These are phyloP conservation scores for Rhabditoides inermis DNA, from an alignment of 2,888 invertebrate species.

Conservation along the genomic window DNA sequence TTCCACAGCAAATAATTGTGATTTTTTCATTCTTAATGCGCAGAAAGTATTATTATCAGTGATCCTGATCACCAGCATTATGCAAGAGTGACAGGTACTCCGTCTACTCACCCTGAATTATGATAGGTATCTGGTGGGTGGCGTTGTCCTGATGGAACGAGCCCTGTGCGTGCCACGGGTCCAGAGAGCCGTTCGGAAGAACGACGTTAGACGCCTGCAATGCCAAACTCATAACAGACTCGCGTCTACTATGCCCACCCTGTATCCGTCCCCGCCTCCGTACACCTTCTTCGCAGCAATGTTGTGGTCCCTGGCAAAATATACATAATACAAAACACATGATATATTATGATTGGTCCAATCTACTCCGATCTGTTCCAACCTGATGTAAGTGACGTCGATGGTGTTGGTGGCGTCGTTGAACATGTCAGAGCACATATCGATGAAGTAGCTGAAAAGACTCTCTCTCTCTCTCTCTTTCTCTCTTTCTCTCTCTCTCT, in stretches of 20 bases:
- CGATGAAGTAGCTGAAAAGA: constrained; percentile 33
- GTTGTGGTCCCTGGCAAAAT: constrained; percentile 26
- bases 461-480: too few species aligned
- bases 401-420: constrained; percentile 18
- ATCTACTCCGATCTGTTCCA: too few species aligned
- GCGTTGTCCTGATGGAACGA: constrained; percentile 11
- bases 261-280: constrained; percentile 12
- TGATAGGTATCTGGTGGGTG: constrained; percentile 7
- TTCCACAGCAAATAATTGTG: too few species aligned
- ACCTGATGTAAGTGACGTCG: too few species aligned
- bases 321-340: too few species aligned
- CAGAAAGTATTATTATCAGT: too few species aligned
- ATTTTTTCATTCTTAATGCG: too few species aligned
- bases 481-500: too few species aligned
- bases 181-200: constrained; percentile 39
- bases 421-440: constrained; percentile 41
- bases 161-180: constrained; percentile 45
- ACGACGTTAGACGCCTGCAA: constrained; percentile 33
- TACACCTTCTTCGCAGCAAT: constrained; percentile 12
- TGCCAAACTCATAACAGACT: not conserved
- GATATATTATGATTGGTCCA: too few species aligned
- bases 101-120: constrained; percentile 26
- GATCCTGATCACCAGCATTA: too few species aligned
- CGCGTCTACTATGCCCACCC: too few species aligned
- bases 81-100: too few species aligned